phyloP scores from a whole-genome alignment of 1,140 invertebrate genomes.

The Palaemon carinicauda region DNA sequence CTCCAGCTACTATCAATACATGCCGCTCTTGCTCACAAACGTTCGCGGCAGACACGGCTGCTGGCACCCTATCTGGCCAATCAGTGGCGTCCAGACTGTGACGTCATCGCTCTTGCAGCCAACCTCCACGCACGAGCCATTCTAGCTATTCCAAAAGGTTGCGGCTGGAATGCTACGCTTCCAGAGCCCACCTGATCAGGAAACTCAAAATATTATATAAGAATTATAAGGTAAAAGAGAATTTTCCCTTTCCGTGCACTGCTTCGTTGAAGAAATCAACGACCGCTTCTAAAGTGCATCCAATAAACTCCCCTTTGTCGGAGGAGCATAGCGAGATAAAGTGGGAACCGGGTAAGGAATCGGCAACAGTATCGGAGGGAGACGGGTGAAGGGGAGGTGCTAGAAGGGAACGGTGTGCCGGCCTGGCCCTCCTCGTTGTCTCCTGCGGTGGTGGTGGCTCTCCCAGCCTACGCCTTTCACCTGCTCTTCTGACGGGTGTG shows the following conservation, averaged over 20 bases:
- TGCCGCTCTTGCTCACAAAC: constrained; percentile 45
- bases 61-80: neutral
- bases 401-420: constrained; percentile 21
- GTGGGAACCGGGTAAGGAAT: neutral
- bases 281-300: too few species aligned
- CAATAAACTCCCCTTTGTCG: neutral
- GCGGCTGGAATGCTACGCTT: constrained; percentile 18
- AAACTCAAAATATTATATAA: neutral
- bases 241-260: too few species aligned
- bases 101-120: constrained; percentile 25
- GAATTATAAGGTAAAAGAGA: too few species aligned
- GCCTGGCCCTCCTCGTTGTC: neutral
- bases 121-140: neutral
- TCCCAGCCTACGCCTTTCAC: constrained; percentile 16
- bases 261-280: too few species aligned
- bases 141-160: constrained; percentile 38
- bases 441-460: constrained; percentile 31
- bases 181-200: neutral
- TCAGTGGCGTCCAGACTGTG: neutral
- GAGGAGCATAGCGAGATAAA: neutral
- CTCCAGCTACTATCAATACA: constrained; percentile 13
- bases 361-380: neutral
- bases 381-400: constrained; percentile 27
- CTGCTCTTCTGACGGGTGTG: constrained; percentile 12
- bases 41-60: neutral